phyloP scores from a whole-genome alignment of 2,797 vertebrate genomes.

The Cirrhinus mrigala region DNA sequence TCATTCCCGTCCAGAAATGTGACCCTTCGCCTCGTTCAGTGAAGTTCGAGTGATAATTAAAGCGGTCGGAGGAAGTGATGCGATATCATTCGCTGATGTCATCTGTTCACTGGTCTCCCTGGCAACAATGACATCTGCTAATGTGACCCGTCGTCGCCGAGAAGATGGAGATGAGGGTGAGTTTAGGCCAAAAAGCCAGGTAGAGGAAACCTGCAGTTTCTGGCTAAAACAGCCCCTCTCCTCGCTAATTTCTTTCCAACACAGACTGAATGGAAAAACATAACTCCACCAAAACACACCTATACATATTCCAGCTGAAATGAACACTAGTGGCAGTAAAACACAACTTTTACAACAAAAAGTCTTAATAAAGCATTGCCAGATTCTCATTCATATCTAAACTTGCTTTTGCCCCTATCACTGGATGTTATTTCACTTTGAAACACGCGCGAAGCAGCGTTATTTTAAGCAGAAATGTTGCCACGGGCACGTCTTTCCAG shows the following conservation, averaged over 20 bases:
- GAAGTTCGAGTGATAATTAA: slow-evolving; percentile 31
- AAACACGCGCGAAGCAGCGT: neutral
- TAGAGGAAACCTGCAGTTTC: neutral
- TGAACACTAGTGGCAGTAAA: neutral
- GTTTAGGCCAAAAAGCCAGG: neutral
- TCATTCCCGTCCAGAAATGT: neutral
- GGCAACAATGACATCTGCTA: slow-evolving; percentile 60
- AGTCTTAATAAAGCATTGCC: neutral
- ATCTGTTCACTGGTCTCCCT: slow-evolving; percentile 51
- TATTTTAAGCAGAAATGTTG: neutral
- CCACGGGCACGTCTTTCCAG: neutral
- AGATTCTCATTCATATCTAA: neutral
- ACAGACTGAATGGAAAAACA: neutral
- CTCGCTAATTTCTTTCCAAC: neutral
- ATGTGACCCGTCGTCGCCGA: slow-evolving; percentile 19
- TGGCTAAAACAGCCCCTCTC: too few relatives aligned
- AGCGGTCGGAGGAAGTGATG: slow-evolving; percentile 20
- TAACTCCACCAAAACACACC: too few relatives aligned
- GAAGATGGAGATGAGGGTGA: neutral
- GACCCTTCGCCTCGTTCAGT: neutral
- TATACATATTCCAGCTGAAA: neutral
- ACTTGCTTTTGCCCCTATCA: neutral
- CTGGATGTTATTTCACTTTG: neutral
- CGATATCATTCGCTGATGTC: slow-evolving; percentile 54
- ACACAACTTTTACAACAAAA: neutral